Percentiles rank a stretch among this genome's conserved stretches.
phyloP scores from a whole-genome alignment of 1,140 invertebrate species.

The Hermatobates lingyangjiaoensis region DNA sequence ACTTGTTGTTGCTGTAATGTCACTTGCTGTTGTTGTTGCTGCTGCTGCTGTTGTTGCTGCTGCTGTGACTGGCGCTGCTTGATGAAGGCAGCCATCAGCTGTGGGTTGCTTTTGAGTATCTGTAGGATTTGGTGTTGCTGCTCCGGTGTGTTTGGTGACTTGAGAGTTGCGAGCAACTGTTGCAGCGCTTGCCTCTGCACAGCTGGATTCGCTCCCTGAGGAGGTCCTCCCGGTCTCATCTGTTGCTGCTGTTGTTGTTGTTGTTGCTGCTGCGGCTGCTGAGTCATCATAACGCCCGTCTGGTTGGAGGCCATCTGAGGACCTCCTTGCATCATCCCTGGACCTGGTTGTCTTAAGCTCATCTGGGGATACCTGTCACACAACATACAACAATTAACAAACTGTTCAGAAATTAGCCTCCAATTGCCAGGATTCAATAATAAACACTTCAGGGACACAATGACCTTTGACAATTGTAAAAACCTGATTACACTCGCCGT shows the following conservation, averaged over 20 bases:
- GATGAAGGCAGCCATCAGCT: constrained; percentile 90
- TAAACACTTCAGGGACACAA: too few species aligned
- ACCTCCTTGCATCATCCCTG: constrained; percentile 15
- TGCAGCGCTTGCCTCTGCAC: constrained; percentile 58
- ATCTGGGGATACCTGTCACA: too few species aligned
- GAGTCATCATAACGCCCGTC: constrained; percentile 23
- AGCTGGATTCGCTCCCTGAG: constrained; percentile 11
- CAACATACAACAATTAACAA: constrained; percentile 11
- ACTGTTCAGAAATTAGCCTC: too few species aligned
- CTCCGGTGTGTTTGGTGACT: constrained; percentile 73
- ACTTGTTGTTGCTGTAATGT: constrained; percentile 21
- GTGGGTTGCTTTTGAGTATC: constrained; percentile 86
- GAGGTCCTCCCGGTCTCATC: background rate
- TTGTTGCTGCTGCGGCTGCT: constrained; percentile 12
- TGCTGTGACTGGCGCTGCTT: constrained; percentile 37
- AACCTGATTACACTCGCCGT: too few species aligned
- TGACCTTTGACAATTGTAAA: too few species aligned
- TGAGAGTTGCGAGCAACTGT: constrained; percentile 73
- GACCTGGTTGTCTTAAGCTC: constrained; percentile 8
- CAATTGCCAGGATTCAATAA: too few species aligned
- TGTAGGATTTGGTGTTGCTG: constrained; percentile 82
- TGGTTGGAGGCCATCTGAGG: constrained; percentile 14
- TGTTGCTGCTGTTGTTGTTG: background rate
- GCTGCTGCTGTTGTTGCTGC: constrained; percentile 26
- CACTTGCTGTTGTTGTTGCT: constrained; percentile 20